Evolutionary conservation across 2,113 vertebrate species (phyloP), one percentile per base, ranked within the genome.

Genomic region (Spizaetus ornatus): DNA sequence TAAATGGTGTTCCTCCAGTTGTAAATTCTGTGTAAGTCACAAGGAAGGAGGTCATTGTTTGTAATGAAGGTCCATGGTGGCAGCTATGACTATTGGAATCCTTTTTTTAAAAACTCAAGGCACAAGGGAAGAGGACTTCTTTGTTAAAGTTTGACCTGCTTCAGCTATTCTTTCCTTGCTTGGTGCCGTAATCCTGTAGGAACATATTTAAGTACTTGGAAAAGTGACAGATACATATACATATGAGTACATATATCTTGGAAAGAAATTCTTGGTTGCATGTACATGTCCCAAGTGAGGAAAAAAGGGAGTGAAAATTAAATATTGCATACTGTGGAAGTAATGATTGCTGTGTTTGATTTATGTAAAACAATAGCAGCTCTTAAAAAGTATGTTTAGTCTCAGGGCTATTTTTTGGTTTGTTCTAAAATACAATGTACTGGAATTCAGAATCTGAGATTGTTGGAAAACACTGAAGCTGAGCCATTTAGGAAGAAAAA

Each of bases 391-490:
- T 69, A 34, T 78, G 45, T 91, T 89, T 94, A 88, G 48, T 94
- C 89, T 97, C 91, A 95, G 91, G 93, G 89, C 87, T 91, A 80
- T 91, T 91, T 94, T 73, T 91, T 80, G 17, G n/a, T 84, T 93
- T 90, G 52, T 81, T 91, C 58, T 73, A 70, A 96, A 93, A 59
- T 80, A 77, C 29, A n/a, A 8, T 94, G 89, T 91, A 77, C 58
- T 85, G 65, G 55, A 95, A 95, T 91, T 91, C 42, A 96, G 71
- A 77, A 56, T 85, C 85, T 82, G 90, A 59, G 82, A 55, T 62
- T 50, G 42, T 82, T 94, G 56, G 52, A 78, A 77, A 88, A 71
- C 69, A 86, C 47, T 48, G 65, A 91, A 83, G 27, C 58, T 87
- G 48, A 95, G 65, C 34, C 72, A 95, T 91, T 91, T 71, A 88